phyloP scores from a whole-genome alignment of 2,113 vertebrate species.

The Malurus alboscapulatus region DNA sequence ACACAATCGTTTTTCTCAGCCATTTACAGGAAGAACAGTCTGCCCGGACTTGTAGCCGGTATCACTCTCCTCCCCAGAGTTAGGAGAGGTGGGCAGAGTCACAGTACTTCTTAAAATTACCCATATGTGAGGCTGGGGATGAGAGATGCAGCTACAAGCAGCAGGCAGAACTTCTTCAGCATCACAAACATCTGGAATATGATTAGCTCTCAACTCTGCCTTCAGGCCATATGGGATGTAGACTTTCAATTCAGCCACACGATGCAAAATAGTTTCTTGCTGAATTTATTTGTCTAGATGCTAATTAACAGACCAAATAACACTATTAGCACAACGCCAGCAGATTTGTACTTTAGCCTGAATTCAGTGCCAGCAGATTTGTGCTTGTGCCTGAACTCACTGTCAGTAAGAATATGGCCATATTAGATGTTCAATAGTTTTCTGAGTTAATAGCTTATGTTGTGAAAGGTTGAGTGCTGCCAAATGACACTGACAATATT shows the following conservation, averaged over 20 bases:
- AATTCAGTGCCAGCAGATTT: neutral
- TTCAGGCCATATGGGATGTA: neutral
- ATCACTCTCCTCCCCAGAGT: neutral
- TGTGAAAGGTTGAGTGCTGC: neutral
- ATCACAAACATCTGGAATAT: neutral
- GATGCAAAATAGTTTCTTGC: neutral
- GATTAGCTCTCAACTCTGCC: neutral
- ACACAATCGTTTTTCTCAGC: neutral
- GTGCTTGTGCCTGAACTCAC: neutral
- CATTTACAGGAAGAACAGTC: conserved; percentile 38
- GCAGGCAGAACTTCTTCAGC: neutral
- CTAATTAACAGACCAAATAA: conserved; percentile 25
- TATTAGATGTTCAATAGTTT: neutral
- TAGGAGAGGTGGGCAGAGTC: neutral
- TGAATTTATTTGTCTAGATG: neutral
- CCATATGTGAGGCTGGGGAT: neutral
- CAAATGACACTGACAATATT: neutral
- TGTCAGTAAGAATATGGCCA: neutral
- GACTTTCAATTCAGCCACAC: neutral
- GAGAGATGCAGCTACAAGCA: neutral
- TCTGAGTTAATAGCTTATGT: neutral
- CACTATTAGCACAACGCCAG: neutral
- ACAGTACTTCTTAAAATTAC: neutral
- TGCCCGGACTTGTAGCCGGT: conserved; percentile 26
- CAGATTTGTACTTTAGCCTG: neutral